Evolutionary conservation across 2,113 vertebrate genomes (phyloP).

Genomic region (Alces alces): DNA sequence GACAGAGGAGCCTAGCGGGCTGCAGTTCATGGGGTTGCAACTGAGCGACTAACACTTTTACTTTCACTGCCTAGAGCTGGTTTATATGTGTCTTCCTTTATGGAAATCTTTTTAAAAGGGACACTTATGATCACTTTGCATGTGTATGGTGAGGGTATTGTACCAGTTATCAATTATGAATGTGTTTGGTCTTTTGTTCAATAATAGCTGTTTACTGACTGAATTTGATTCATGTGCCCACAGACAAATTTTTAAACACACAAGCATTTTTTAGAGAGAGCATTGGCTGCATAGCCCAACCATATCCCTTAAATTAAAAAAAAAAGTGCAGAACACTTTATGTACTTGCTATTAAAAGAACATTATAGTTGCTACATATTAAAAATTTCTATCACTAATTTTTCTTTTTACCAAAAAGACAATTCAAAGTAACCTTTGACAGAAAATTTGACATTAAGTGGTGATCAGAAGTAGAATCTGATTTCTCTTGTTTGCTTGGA

Average conservation of each 20-base stretch:
- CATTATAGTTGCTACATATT: background rate
- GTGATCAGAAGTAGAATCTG: slow-evolving; percentile 16
- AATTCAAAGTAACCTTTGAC: background rate
- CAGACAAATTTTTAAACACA: background rate
- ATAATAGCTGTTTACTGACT: background rate
- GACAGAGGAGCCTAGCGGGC: background rate
- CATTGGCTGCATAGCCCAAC: background rate
- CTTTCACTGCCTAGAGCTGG: background rate
- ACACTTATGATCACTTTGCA: background rate
- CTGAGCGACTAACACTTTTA: background rate
- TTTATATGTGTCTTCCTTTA: background rate
- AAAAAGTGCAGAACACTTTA: background rate
- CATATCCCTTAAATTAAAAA: background rate
- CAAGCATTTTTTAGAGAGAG: background rate
- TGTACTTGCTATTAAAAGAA: background rate
- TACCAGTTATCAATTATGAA: background rate
- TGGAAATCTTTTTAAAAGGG: background rate
- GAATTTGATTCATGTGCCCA: background rate
- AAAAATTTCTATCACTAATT: background rate
- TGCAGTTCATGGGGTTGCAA: background rate
- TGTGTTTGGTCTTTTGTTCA: slow-evolving; percentile 16
- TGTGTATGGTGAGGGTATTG: background rate
- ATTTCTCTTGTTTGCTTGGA: slow-evolving; percentile 21
- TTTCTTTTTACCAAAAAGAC: background rate
- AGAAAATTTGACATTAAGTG: slow-evolving; percentile 4